A percentile compares a stretch with the other conserved stretches of the same genome.
These are phyloP conservation scores for Auanema freiburgensis DNA, from an alignment of 2,888 invertebrate genomes.

Conservation along the genomic window DNA sequence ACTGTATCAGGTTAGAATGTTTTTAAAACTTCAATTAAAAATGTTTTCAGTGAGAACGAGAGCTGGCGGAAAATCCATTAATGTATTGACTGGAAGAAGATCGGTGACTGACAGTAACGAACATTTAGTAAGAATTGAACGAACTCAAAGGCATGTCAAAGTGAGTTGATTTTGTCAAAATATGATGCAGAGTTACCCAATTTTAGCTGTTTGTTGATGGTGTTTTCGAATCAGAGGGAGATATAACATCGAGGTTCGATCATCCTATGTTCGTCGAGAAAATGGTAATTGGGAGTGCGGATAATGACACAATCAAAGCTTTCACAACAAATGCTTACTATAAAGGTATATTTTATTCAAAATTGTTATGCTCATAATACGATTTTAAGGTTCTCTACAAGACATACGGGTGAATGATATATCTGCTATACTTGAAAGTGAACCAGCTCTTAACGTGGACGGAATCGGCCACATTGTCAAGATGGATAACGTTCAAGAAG, in stretches of 20 bases:
- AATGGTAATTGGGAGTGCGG: conserved; percentile 46
- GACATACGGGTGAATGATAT: conserved; percentile 57
- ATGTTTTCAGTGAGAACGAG: conserved; percentile 25
- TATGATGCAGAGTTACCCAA: not conserved
- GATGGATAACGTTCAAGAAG: conserved; percentile 49
- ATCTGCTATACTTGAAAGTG: conserved; percentile 44
- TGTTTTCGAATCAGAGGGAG: conserved; percentile 33
- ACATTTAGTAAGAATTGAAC: conserved; percentile 45
- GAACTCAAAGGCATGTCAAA: conserved; percentile 30
- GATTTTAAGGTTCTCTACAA: conserved; percentile 55
- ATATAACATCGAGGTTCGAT: conserved; percentile 46
- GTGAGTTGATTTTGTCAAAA: conserved; percentile 12
- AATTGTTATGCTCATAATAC: no score
- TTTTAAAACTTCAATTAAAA: not conserved
- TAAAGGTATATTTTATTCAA: conserved; percentile 27
- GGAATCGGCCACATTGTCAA: conserved; percentile 40
- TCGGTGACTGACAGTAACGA: conserved; percentile 51
- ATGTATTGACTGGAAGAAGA: conserved; percentile 25
- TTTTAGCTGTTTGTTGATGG: conserved; percentile 46
- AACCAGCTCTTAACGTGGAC: conserved; percentile 35
- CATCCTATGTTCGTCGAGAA: conserved; percentile 58
- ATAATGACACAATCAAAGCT: conserved; percentile 29
- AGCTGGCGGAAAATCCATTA: conserved; percentile 29
- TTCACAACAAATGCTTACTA: conserved; percentile 25
- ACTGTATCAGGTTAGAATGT: conserved; percentile 32